Conservation (phyloP, 2,888 invertebrate species). For the Pecten maximus region DNA sequence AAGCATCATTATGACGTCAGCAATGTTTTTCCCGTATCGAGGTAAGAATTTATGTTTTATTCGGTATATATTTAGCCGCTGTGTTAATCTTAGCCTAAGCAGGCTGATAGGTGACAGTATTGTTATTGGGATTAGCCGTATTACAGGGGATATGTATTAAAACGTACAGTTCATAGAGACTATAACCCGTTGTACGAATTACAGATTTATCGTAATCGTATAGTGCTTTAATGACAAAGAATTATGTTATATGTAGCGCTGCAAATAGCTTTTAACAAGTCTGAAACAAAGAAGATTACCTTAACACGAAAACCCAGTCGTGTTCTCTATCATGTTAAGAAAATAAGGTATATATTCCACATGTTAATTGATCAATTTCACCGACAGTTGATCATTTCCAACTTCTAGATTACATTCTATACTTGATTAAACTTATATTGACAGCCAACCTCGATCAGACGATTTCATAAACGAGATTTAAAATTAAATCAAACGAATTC, state of each 20-base stretch:
- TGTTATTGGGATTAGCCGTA: not conserved
- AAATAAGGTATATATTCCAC: not conserved
- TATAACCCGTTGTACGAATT: not conserved
- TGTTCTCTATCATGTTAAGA: not conserved
- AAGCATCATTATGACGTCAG: not conserved
- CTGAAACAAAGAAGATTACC: not conserved
- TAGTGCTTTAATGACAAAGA: not conserved
- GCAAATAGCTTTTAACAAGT: not conserved
- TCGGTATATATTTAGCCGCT: not conserved
- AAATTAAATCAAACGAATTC: no score
- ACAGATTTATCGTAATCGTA: not conserved
- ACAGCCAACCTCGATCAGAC: no score
- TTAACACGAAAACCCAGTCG: not conserved
- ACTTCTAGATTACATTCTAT: no score
- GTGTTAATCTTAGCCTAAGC: not conserved
- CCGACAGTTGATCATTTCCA: no score
- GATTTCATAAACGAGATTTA: no score
- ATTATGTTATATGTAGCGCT: not conserved
- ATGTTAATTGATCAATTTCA: not conserved
- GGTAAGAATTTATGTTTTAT: not conserved
- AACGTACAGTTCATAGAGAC: not conserved
- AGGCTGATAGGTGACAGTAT: not conserved
- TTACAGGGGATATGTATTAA: not conserved
- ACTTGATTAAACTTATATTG: no score
- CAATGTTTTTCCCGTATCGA: slow-evolving; percentile 31